Conservation (phyloP, 2,797 vertebrate species). For the Ceryle rudis region DNA sequence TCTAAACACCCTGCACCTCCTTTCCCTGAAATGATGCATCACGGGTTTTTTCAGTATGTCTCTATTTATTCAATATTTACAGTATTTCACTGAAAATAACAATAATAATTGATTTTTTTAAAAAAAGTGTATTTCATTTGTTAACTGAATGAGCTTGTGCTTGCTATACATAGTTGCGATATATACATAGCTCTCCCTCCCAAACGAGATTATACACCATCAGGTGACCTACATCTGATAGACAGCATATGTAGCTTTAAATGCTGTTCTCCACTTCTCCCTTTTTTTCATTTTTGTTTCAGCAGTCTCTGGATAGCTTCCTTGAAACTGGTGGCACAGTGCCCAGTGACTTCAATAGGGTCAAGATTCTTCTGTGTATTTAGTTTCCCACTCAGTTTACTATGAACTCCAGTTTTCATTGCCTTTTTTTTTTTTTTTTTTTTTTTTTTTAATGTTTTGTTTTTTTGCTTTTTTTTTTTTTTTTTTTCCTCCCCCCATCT, state of each 20-base stretch:
- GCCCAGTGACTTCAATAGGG: not conserved
- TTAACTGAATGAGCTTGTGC: not conserved
- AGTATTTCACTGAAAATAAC: not conserved
- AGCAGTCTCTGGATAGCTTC: not conserved
- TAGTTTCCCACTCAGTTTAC: constrained; percentile 8
- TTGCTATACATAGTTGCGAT: not conserved
- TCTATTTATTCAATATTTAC: not conserved
- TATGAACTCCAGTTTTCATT: not conserved
- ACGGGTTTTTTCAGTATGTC: not conserved
- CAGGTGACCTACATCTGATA: not conserved
- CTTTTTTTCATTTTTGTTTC: not conserved
- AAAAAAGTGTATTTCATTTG: fast-evolving
- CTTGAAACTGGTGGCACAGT: not conserved
- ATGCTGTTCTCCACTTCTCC: not conserved
- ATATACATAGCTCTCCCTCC: not conserved
- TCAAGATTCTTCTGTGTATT: not conserved
- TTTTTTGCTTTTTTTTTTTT: not conserved
- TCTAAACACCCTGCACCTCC: not conserved
- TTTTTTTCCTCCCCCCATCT: not conserved
- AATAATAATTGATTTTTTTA: too few relatives aligned
- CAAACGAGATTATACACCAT: not conserved
- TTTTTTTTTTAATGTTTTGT: not conserved
- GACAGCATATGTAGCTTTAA: not conserved
- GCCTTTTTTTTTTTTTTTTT: not conserved
- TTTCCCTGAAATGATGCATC: not conserved